Evolutionary conservation across 2,113 vertebrate genomes (phyloP), one percentile per base, ranked within the genome.

Genomic region (Epinephelus lanceolatus): DNA sequence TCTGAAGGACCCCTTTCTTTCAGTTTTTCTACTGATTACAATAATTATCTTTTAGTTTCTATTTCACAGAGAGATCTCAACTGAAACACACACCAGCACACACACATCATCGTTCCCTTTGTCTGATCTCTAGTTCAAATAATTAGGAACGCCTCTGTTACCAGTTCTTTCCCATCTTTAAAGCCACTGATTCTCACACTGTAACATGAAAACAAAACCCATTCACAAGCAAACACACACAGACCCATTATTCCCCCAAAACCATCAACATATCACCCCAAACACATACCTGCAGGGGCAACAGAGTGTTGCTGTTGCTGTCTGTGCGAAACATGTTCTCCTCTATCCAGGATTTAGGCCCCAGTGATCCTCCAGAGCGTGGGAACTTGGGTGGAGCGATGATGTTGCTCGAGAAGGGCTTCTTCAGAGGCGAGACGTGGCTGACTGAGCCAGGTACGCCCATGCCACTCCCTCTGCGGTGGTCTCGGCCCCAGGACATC

Each of bases 361-460:
- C 96, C 93, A 98, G 93, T 1, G 97, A 96, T 53, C 96, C 96
- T 49, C 94, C 96, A 2, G 97, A 96, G 71, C 98, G 98, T 76
- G 97, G 97, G 91, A 98, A 99, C 95, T 99, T 99, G 78, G 98
- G 98, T 19, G 98, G 98, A 80, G 97, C 98, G 90, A 99, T 99
- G 96, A 99, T 96, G 89, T 96, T 98, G 94, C 98, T 97, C 72
- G 97, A 98, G 94, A 97, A 99, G 1, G 97, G 96, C 87, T 99
- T 99, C 96, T 99, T 99, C 95, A 98, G 91, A 71, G 98, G 98
- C 10, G 98, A 99, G 81, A 96, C 96, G 91, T 99, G 98, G 88
- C 96, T 97, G 92, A 97, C 93, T 37, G 97, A 96, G 87, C 97
- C 97, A 27, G 97, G 97, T 76, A 97, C 95, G 18, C 97, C 96